phyloP scores from a whole-genome alignment of 23 tunicate genomes.

The Diplosoma virens region DNA sequence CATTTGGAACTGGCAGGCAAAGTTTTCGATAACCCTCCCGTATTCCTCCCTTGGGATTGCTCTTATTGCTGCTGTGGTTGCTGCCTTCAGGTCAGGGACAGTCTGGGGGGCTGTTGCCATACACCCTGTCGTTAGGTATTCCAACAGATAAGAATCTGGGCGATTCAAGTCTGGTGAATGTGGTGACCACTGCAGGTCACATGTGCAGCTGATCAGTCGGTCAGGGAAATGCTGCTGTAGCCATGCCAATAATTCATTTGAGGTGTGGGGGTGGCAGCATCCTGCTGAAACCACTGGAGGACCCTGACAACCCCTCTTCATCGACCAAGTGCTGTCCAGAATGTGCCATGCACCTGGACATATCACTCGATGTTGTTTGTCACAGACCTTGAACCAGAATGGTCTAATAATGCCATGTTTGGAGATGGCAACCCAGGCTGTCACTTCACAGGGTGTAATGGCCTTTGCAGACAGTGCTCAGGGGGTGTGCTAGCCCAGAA shows the following conservation, averaged over 20 bases:
- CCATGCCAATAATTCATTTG: background rate
- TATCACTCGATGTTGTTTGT: background rate
- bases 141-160: no score
- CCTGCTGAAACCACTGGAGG: no score
- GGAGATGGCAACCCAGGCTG: no score
- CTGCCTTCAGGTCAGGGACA: background rate
- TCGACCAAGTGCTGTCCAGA: no score
- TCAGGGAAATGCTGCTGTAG: no score
- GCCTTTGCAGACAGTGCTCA: no score
- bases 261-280: background rate
- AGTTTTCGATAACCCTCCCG: no score
- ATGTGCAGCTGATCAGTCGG: background rate
- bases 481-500: background rate
- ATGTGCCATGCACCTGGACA: background rate
- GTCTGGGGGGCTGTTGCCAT: background rate
- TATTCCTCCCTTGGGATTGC: no score
- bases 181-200: background rate
- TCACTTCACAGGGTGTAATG: no score
- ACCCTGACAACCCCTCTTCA: background rate
- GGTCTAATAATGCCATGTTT: no score
- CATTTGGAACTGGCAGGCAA: no score
- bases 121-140: background rate
- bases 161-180: background rate
- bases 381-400: background rate
- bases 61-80: background rate